Conservation (phyloP, 1,140 invertebrate species). For the Procambarus clarkii region DNA sequence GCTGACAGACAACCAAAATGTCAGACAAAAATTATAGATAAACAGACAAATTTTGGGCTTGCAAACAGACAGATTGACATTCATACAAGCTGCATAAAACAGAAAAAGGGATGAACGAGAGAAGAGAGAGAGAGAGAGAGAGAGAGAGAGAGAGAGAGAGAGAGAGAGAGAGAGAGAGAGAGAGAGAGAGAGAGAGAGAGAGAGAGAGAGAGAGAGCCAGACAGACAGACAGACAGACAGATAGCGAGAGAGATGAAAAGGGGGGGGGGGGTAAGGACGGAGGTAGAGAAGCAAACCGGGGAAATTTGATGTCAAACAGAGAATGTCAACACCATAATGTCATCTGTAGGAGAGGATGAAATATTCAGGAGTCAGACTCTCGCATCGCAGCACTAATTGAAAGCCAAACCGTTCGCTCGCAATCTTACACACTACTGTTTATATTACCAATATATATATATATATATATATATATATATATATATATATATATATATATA, state of each 20-base stretch:
- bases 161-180: slow-evolving; percentile 16
- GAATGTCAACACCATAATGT: slow-evolving; percentile 6
- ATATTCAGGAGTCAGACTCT: neutral
- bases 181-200: slow-evolving; percentile 27
- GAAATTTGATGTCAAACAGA: neutral
- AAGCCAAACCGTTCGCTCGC: neutral
- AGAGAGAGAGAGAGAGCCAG: too few species aligned
- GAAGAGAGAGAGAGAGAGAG: slow-evolving; percentile 6
- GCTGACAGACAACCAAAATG: too few species aligned
- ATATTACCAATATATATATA: neutral
- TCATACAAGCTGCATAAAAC: too few species aligned
- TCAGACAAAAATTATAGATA: too few species aligned
- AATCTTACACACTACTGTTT: too few species aligned
- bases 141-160: neutral
- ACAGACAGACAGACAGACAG: too few species aligned
- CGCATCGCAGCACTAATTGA: neutral
- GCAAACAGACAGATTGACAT: too few species aligned
- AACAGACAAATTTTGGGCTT: too few species aligned
- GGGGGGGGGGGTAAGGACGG: neutral
- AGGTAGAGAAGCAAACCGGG: neutral
- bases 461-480: slow-evolving; percentile 42
- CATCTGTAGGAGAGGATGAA: neutral
- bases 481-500: slow-evolving; percentile 46
- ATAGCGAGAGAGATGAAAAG: neutral
- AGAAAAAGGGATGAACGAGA: neutral